phyloP scores from a whole-genome alignment of 2,113 vertebrate species.

The Carlito syrichta region DNA sequence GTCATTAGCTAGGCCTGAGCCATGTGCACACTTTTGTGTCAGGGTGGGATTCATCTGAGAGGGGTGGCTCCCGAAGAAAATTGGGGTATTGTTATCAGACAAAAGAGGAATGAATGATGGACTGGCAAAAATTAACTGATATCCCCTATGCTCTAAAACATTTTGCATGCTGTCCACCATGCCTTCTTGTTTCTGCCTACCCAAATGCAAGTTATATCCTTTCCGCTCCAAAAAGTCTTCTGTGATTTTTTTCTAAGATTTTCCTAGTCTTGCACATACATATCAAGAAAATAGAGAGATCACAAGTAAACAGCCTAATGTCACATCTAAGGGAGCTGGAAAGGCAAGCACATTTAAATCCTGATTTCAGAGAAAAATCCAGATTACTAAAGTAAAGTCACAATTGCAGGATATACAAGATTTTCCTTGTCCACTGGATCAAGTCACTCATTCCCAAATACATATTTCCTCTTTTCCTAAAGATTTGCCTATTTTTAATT shows the following conservation, averaged over 20 bases:
- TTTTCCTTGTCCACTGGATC: neutral
- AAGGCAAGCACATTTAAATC: too few relatives aligned
- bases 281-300: too few relatives aligned
- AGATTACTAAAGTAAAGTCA: too few relatives aligned
- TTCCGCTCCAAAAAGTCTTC: neutral
- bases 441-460: neutral
- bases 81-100: neutral
- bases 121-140: neutral
- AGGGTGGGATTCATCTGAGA: neutral
- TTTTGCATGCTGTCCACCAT: neutral
- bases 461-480: neutral
- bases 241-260: neutral
- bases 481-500: neutral
- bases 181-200: conserved; percentile 1
- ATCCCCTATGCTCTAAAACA: neutral
- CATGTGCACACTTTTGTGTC: neutral
- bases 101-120: neutral
- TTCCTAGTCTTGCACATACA: too few relatives aligned
- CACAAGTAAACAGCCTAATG: too few relatives aligned
- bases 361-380: too few relatives aligned
- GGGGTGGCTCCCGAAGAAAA: neutral
- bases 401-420: too few relatives aligned
- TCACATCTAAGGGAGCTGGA: too few relatives aligned
- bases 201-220: neutral
- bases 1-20: neutral